Base-by-base conservation (phyloP, 2,888 invertebrate species). In the Calliphora vomitoria region DNA sequence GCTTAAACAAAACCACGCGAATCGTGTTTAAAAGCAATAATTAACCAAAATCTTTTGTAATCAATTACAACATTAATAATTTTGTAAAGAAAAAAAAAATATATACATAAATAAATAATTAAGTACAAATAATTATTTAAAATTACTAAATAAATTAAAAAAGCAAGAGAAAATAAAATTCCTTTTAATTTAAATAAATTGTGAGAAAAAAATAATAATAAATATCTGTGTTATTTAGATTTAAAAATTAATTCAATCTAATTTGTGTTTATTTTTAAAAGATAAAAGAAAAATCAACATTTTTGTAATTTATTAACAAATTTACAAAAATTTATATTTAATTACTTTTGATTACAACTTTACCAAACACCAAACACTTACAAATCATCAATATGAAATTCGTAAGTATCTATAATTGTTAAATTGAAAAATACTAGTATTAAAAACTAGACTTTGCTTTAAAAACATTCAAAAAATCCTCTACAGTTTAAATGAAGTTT, bases 321-420 rank as follows among this genome's bases (percentile, higher is more conserved):
- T 53, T 76, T 62, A 72, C 20, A 68, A 35, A 79, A 66, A 41
- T 64, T 74, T 41, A 41, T 58, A 47, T 75, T 60, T 66, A 86
- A 71, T 78, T 68, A 31, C 78, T 78, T 66, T 68, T 55, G 72
- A 76, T 83, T 80, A 79, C 72, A 80, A 83, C 66, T 80, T 72
- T 50, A 74, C 10, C 58, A 68, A 82, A 68, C 41, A 55, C 4
- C 15, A 69, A 38, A 35, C 25, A 53, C 75, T 15, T 15, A 38
- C 60, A 72, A 53, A 75, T 25, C 76, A 74, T 76, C 87, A 88
- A 84, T 68, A 89, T 89, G 89, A 89, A 88, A 88, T 85, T 88
- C 76, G 89, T 89, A 88, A 89, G 89, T 89, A 81, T 62, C 69
- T 75, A 41, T 20, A 47, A 53, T 18, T 72, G 35, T 62, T 60